Evolutionary conservation across 2,113 vertebrate genomes (phyloP), one percentile per base, ranked within the genome.

Genomic region (Scomber colias): DNA sequence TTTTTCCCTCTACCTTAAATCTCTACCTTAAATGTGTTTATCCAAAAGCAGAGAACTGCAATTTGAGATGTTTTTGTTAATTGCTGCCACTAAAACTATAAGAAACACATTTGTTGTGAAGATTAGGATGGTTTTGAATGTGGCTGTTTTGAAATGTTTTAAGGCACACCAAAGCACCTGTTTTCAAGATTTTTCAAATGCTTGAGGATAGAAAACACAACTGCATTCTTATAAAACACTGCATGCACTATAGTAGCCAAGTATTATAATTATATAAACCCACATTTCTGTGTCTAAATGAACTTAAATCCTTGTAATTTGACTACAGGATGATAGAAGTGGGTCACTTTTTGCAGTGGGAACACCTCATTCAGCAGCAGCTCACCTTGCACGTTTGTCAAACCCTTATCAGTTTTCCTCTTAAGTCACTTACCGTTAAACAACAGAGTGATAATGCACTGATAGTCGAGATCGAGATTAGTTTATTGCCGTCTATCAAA

Each of bases 381-480:
- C 24, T 83, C 75, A 71, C 66, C 64, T 82, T 57, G 40, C 68
- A 68, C 51, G 21, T 87, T 79, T 82, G 49, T 61, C 61, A 82
- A 71, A 53, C 46, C 44, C 68, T 85, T 87, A 90, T 90, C 87
- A 54, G 59, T 66, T 82, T 83, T 49, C 81, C 74, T 89, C 83
- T 87, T 66, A 81, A 86, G 79, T 88, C 64, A 86, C 82, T 83
- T 74, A 75, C 81, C 65, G 2, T 69, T 75, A 79, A 87, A 93
- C 90, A 87, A 90, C 79, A 89, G 74, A 74, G 76, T 75, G 89
- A 88, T 88, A 89, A 90, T 61, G 79, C 59, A 50, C 77, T 71
- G 84, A 91, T 89, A 83, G 82, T 35, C 16, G 70, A 89, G 90
- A 89, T 93, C 83, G 83, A 93, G 93, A 94, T 95, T 90, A 48